Base-by-base conservation (phyloP, 2,113 vertebrate genomes). In the Platysternon megacephalum region DNA sequence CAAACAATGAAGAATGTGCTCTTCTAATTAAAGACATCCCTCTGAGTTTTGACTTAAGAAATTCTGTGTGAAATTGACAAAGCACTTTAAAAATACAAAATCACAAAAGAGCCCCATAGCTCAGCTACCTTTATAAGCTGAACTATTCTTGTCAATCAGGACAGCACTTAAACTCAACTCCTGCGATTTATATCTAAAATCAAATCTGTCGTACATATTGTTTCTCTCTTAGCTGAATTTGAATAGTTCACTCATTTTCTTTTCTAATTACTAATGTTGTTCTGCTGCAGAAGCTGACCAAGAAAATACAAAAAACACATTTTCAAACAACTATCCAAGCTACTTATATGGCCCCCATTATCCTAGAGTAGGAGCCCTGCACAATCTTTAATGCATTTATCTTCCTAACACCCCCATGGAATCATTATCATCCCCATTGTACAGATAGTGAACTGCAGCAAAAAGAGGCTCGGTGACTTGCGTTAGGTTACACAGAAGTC, bases 1-100 rank as follows among this genome's bases (percentile, higher is more conserved):
- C 79, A 87, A 95, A 89, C 53, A 93, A 29, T 87, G 39, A 90
- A 42, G 82, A 97, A 72, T 80, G 86, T 44, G 39, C 4, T 84
- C 42, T 93, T 85, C 52, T 94, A 49, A 82, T 11, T 89, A 90
- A 84, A 94, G n/a, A 86, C 46, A 7, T 21, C 80, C 85, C 86
- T 80, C 61, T 90, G 65, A 88, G 49, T 86, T 87, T 72, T 49
- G 84, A 1, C 83, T 95, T 87, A 93, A 42, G 16, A 88, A 96
- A 92, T 29, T 39, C 11, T 46, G 26, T 51, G 32, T 90, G 46
- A 91, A 94, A 96, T 92, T 79, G 42, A 6, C 83, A 9, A 88
- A 2, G 81, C 11, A 7, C 85, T 90, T 46, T 91, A 93, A 96
- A 96, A 86, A 19, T 46, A n/a, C 13, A 55, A 82, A 8, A 91